Evolutionary conservation across 1,140 invertebrate species (phyloP).

Genomic region (Diorhabda carinulata): DNA sequence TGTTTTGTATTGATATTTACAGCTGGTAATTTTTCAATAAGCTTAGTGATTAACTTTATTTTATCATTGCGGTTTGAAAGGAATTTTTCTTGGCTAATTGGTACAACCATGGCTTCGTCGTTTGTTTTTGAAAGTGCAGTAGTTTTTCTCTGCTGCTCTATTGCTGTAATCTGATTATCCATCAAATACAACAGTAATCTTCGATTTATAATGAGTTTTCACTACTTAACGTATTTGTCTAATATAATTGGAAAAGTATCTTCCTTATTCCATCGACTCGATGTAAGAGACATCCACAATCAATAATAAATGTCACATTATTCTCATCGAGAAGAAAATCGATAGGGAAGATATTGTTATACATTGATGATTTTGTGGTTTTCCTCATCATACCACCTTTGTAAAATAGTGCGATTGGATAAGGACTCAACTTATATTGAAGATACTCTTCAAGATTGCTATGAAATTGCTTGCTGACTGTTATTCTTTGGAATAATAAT

Average conservation of each 20-base stretch:
- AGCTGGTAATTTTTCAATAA: no score
- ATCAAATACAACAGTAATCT: no score
- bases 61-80: no score
- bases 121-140: no score
- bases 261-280: background rate
- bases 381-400: constrained; percentile 39
- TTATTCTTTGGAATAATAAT: constrained; percentile 46
- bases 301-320: background rate
- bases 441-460: constrained; percentile 42
- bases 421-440: constrained; percentile 46
- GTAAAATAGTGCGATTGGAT: constrained; percentile 46
- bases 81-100: no score
- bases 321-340: background rate
- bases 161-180: no score
- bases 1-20: no score
- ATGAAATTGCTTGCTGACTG: constrained; percentile 38
- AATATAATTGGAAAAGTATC: background rate
- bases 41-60: no score
- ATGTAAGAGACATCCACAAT: background rate
- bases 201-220: background rate
- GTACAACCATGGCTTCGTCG: no score
- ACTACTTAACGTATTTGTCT: background rate
- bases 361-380: background rate
- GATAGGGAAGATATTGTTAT: background rate
- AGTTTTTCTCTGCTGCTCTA: no score